These are phyloP conservation scores for Ochlodes sylvanus DNA, from an alignment of 2,888 invertebrate genomes.

Conservation along the genomic window DNA sequence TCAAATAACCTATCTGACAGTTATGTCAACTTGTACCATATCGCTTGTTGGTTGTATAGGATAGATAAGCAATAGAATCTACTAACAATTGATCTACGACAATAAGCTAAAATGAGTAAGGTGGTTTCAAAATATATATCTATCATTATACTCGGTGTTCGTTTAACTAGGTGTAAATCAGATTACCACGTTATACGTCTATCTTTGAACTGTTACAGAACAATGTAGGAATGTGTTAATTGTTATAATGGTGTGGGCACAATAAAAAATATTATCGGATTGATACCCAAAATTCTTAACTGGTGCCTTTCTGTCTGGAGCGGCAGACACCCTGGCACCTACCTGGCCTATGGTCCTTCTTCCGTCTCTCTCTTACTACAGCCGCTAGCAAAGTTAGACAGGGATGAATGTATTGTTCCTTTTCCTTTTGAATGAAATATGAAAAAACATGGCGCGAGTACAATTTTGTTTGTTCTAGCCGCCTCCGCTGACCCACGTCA, in stretches of 20 bases:
- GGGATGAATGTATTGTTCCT: constrained; percentile 48
- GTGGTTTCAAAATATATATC: too few relatives aligned
- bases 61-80: too few relatives aligned
- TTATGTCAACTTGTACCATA: too few relatives aligned
- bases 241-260: constrained; percentile 22
- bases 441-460: constrained; percentile 65
- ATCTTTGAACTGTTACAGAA: constrained; percentile 12
- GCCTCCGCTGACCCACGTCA: constrained; percentile 79
- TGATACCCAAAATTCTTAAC: constrained; percentile 37
- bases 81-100: too few relatives aligned
- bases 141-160: not conserved
- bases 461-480: constrained; percentile 82
- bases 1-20: too few relatives aligned
- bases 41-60: too few relatives aligned
- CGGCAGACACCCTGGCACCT: constrained; percentile 79
- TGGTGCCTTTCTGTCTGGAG: constrained; percentile 79
- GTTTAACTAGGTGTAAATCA: constrained; percentile 4
- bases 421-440: constrained; percentile 59
- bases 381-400: constrained; percentile 41
- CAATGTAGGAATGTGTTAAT: constrained; percentile 37
- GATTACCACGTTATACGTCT: constrained; percentile 6
- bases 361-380: constrained; percentile 53
- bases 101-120: too few relatives aligned
- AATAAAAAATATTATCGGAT: constrained; percentile 32
- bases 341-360: constrained; percentile 68